phyloP scores from a whole-genome alignment of 2,888 invertebrate species.

The Drosophila kuntzei region DNA sequence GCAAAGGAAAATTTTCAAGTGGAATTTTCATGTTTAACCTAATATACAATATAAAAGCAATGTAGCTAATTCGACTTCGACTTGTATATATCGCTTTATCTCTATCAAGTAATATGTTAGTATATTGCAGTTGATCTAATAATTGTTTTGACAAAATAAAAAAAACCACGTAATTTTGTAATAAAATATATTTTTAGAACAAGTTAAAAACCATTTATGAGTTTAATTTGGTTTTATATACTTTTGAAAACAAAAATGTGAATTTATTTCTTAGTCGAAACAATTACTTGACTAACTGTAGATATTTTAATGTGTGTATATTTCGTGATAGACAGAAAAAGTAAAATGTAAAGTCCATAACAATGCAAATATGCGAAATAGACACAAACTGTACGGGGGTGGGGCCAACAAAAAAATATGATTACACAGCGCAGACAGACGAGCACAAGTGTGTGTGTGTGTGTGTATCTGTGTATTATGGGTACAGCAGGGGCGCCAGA shows the following conservation, averaged over 20 bases:
- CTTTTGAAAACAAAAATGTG: background rate
- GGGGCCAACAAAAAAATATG: conserved; percentile 42
- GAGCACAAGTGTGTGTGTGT: conserved; percentile 28
- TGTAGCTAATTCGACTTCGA: conserved; percentile 42
- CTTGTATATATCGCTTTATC: conserved; percentile 20
- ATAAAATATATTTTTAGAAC: too few relatives aligned
- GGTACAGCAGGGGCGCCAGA: conserved; percentile 72
- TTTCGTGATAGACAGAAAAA: conserved; percentile 37
- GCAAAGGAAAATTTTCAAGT: conserved; percentile 42
- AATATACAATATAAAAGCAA: conserved; percentile 27
- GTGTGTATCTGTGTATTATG: conserved; percentile 32
- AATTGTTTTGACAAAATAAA: background rate
- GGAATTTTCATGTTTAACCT: conserved; percentile 29
- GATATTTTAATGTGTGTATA: conserved; percentile 4
- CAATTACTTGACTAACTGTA: background rate
- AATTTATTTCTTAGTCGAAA: background rate
- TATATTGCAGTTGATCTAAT: background rate
- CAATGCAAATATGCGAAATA: conserved; percentile 71
- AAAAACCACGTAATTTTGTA: too few relatives aligned
- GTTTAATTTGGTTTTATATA: too few relatives aligned
- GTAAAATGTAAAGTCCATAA: conserved; percentile 56
- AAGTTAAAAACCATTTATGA: too few relatives aligned
- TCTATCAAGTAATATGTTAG: background rate
- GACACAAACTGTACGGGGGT: conserved; percentile 44
- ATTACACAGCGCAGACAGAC: conserved; percentile 60